Conservation (phyloP, 2,113 vertebrate genomes). For the Neopipo cinnamomea region DNA sequence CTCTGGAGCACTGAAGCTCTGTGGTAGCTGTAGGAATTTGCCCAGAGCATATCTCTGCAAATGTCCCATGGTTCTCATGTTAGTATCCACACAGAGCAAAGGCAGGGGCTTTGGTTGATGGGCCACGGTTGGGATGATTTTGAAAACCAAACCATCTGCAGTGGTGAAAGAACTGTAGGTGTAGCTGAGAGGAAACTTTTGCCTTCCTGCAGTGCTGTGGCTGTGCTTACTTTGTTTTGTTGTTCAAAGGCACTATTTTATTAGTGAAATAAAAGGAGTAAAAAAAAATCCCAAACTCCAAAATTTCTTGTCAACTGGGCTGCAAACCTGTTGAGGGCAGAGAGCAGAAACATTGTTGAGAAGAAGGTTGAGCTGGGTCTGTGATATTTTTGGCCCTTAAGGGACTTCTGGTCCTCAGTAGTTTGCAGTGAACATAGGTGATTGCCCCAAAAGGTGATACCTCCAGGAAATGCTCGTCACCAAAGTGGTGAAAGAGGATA, state of each 20-base stretch:
- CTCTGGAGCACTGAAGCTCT: not conserved
- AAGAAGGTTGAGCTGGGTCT: not conserved
- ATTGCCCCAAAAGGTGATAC: not conserved
- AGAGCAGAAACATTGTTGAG: not conserved
- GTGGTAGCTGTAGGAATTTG: not conserved
- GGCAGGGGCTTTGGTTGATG: accelerated
- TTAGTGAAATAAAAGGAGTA: not conserved
- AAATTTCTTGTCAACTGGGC: not conserved
- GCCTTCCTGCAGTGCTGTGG: not conserved
- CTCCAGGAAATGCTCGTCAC: not conserved
- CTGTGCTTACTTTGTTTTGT: not conserved
- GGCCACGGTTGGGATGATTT: not conserved
- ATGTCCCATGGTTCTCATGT: not conserved
- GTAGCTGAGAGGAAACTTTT: not conserved
- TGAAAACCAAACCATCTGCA: not conserved
- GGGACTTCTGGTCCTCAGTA: not conserved
- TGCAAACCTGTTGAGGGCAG: not conserved
- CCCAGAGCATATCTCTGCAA: not conserved
- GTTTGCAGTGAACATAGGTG: not conserved
- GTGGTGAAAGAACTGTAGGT: not conserved
- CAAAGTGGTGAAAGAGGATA: not conserved
- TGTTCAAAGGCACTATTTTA: not conserved
- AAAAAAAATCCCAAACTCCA: not conserved
- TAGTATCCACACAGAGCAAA: not conserved
- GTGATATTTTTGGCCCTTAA: not conserved